Evolutionary conservation across 2,113 vertebrate genomes (phyloP).

Genomic region (Gadus chalcogrammus): DNA sequence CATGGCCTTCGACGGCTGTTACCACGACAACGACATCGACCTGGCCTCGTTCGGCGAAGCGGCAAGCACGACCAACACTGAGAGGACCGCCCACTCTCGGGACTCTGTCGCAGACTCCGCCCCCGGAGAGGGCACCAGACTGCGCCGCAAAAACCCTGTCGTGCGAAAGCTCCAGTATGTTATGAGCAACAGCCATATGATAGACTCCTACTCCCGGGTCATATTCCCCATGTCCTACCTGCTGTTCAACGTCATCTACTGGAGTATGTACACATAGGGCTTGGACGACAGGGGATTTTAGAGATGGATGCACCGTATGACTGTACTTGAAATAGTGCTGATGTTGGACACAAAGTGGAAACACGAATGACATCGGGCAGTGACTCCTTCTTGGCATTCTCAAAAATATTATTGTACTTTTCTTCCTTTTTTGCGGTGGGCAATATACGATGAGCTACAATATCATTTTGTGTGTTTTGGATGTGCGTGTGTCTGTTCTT

Average conservation of each 20-base stretch:
- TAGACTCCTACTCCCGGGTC: slow-evolving; percentile 87
- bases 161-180: slow-evolving; percentile 79
- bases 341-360: too few relatives aligned
- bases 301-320: not conserved
- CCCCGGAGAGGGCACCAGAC: slow-evolving; percentile 59
- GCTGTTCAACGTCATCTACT: slow-evolving; percentile 91
- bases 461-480: not conserved
- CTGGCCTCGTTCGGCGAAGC: slow-evolving; percentile 62
- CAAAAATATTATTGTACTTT: too few relatives aligned
- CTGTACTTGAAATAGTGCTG: too few relatives aligned
- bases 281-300: not conserved
- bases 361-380: too few relatives aligned
- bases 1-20: slow-evolving; percentile 87
- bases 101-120: slow-evolving; percentile 54
- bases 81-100: slow-evolving; percentile 50
- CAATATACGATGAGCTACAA: not conserved
- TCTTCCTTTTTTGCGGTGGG: too few relatives aligned
- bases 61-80: slow-evolving; percentile 60
- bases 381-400: too few relatives aligned
- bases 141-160: slow-evolving; percentile 76
- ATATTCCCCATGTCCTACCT: slow-evolving; percentile 87
- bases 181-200: slow-evolving; percentile 88
- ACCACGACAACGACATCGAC: slow-evolving; percentile 78
- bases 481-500: not conserved
- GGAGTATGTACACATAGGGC: slow-evolving; percentile 81